Evolutionary conservation across 2,888 invertebrate genomes (phyloP).

Genomic region (Lithodes maja): DNA sequence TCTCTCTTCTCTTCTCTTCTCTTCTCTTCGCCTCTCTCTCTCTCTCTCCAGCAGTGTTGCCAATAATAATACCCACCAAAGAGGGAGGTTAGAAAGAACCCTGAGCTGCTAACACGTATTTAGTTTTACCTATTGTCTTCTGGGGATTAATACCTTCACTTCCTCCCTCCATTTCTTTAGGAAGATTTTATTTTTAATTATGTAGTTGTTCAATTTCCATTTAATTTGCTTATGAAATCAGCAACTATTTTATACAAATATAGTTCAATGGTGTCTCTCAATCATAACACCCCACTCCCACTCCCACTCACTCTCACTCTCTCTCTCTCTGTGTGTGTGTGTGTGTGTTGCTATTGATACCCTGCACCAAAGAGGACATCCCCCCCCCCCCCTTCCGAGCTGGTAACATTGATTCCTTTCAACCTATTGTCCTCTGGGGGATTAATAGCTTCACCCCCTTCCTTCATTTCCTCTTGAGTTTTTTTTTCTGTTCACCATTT

Average conservation of each 20-base stretch:
- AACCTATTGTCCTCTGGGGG: slow-evolving; percentile 9
- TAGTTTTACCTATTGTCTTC: neutral
- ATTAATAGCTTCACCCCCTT: neutral
- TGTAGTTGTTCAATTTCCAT: too few relatives aligned
- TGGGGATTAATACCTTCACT: neutral
- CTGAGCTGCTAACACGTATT: neutral
- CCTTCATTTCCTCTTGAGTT: neutral
- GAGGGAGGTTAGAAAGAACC: neutral
- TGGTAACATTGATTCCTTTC: neutral
- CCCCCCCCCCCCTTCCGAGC: neutral
- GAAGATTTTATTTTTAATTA: neutral
- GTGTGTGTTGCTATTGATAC: too few relatives aligned
- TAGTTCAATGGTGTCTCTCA: too few relatives aligned
- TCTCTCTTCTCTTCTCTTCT: neutral
- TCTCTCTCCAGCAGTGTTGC: neutral
- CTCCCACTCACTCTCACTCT: too few relatives aligned
- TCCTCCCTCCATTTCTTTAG: neutral
- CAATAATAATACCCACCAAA: neutral
- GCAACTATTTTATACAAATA: too few relatives aligned
- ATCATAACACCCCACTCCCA: too few relatives aligned
- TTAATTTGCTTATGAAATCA: too few relatives aligned
- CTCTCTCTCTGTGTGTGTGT: too few relatives aligned
- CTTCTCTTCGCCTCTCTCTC: neutral
- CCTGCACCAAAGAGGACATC: neutral
- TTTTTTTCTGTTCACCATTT: neutral